Percentiles rank a stretch among this genome's conserved stretches.
These are phyloP conservation scores for Delphinapterus leucas DNA, from an alignment of 2,113 vertebrate genomes.

Conservation along the genomic window DNA sequence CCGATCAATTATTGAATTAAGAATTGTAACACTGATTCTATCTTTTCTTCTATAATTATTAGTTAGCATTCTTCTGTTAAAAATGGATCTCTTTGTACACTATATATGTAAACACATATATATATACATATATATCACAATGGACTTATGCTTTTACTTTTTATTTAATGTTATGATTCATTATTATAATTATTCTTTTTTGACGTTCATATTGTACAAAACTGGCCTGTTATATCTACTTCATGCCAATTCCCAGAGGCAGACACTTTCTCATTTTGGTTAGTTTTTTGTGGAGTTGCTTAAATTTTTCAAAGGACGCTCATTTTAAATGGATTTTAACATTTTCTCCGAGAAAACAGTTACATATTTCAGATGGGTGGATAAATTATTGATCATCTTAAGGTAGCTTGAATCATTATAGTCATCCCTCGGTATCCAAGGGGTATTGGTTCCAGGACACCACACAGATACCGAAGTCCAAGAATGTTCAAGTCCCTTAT, in stretches of 20 bases:
- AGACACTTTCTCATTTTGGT: not conserved
- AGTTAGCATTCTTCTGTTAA: not conserved
- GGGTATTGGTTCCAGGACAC: not conserved
- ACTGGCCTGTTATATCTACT: not conserved
- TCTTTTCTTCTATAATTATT: not conserved
- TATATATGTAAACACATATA: not conserved
- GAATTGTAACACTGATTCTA: not conserved
- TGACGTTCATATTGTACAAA: not conserved
- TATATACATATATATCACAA: not conserved
- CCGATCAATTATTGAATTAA: not conserved
- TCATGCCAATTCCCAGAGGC: not conserved
- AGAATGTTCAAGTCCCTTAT: not conserved
- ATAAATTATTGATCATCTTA: not conserved
- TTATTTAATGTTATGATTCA: not conserved
- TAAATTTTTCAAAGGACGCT: not conserved
- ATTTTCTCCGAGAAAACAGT: not conserved
- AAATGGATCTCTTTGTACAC: not conserved
- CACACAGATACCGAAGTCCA: not conserved
- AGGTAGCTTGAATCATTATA: not conserved
- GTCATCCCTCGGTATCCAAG: no score
- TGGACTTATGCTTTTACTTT: not conserved
- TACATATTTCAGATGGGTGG: not conserved
- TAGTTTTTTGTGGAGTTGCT: not conserved
- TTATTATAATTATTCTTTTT: not conserved
- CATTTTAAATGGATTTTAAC: conserved; percentile 40